Evolutionary conservation across 2,888 invertebrate species (phyloP), one percentile per base, ranked within the genome.

Genomic region (Platycheirus albimanus): DNA sequence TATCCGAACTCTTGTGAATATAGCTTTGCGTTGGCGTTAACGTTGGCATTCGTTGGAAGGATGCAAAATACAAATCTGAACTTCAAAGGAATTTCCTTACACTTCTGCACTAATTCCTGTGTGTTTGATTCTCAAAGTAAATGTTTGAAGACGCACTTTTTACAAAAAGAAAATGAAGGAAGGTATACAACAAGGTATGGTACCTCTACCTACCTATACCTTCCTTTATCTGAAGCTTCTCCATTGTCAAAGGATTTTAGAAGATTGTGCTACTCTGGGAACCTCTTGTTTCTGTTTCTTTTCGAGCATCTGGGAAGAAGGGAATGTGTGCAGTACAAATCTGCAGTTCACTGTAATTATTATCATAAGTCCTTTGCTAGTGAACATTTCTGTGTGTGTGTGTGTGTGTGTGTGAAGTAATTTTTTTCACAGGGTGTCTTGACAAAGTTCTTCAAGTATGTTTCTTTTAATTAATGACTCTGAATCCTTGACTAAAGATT

Each of bases 111-210:
- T 76, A 61, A 58, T 45, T 61, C n/a, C 45, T 45, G 30, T 61
- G 43, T 52, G 58, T 66, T 38, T 58, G 52, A 66, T 13, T 72
- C 41, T 63, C 77, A 83, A 83, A 83, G 81, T 81, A 81, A 77
- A 54, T 66, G 52, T 72, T 72, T 77, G 72, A 83, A 66, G 81
- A 83, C 77, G 81, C 77, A 83, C 81, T 72, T 63, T 70, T 54
- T 43, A 52, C 70, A 64, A 66, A 24, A 24, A 24, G n/a, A n/a
- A n/a, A n/a, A n/a, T n/a, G n/a, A n/a, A 33, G 7, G 30, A 8
- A 6, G 30, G 30, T 24, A 24, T 24, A 24, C 24, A 6, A n/a
- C n/a, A n/a, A n/a, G n/a, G n/a, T n/a, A n/a, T n/a, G n/a, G 5
- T 24, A 24, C 24, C n/a, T n/a, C 24, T 24, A 24, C 5, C 3